Evolutionary conservation across 1,140 invertebrate genomes (phyloP), one percentile per base, ranked within the genome.

Genomic region (Potamilus streckersoni): DNA sequence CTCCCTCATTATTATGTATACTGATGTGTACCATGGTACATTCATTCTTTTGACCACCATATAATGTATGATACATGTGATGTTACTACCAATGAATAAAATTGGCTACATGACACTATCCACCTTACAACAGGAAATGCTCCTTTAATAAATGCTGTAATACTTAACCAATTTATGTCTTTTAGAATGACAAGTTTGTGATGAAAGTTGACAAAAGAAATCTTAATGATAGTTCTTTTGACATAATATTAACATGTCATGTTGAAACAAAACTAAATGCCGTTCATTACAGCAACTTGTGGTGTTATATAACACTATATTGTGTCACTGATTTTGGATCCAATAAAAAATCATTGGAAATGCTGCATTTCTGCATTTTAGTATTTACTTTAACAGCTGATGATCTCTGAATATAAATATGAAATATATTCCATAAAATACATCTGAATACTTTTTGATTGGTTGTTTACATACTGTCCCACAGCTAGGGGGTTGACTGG

Each of bases 401-500:
- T 19, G 4, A 61, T 19, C 17, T 23, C 12, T 20, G 65, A 38
- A 17, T 23, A n/a, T 20, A 23, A 27, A n/a, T 19, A n/a, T 67
- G 31, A 19, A n/a, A 5, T 67, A 67, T 31, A 2, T 31, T 27
- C 4, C n/a, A 57, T 58, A 69, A 56, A 58, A 16, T 31, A 61
- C 3, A 73, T 55, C n/a, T 49, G 49, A 75, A 75, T 78, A 88
- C 88, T 75, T 84, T 81, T 83, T 55, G 80, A 84, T 55, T 88
- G 87, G 76, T 92, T 91, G 80, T 92, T 92, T 27, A 92, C 90
- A 82, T 90, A 91, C 78, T 92, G 91, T 11, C 91, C 91, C 56
- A 91, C 84, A 79, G 89, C 89, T 20, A 91, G 73, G 14, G 91
- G 91, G 81, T 91, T 91, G 15, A 87, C 23, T 14, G 88, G 88